A percentile compares a stretch with the other conserved stretches of the same genome.
Evolutionary conservation across 1,140 invertebrate genomes (phyloP).

Genomic region (Sesamia nonagrioides): DNA sequence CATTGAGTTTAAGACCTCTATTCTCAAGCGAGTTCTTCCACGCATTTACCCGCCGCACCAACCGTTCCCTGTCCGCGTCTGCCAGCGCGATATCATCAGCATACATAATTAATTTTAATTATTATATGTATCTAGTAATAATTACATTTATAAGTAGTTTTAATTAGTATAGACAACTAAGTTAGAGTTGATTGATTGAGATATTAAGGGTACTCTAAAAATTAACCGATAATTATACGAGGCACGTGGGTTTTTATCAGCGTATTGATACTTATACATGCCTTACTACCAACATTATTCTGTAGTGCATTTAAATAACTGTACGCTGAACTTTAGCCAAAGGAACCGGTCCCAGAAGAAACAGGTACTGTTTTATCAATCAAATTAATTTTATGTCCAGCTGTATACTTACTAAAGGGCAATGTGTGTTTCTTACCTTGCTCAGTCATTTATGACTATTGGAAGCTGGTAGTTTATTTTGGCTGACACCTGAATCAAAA

Average conservation of each 20-base stretch:
- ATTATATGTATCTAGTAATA: too few relatives aligned
- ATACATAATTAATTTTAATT: too few relatives aligned
- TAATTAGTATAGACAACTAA: too few relatives aligned
- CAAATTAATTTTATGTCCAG: slow-evolving; percentile 23
- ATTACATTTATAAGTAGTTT: too few relatives aligned
- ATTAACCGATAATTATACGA: too few relatives aligned
- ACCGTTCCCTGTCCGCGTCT: too few relatives aligned
- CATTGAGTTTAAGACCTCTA: too few relatives aligned
- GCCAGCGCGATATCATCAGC: too few relatives aligned
- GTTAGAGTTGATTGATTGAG: too few relatives aligned
- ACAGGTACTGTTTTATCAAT: slow-evolving; percentile 38
- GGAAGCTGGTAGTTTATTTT: not conserved
- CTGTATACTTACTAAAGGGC: slow-evolving; percentile 14
- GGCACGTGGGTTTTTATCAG: not conserved
- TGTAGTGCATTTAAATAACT: slow-evolving; percentile 25
- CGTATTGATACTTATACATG: not conserved
- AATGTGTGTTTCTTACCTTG: not conserved
- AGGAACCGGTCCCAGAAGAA: slow-evolving; percentile 18
- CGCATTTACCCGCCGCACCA: too few relatives aligned
- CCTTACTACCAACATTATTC: not conserved
- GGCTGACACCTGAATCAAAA: not conserved
- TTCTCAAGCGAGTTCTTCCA: too few relatives aligned
- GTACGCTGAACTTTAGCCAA: slow-evolving; percentile 36
- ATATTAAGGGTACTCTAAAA: too few relatives aligned
- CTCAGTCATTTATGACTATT: not conserved